These are phyloP conservation scores for Tichodroma muraria DNA, from an alignment of 2,113 vertebrate species.

Conservation along the genomic window DNA sequence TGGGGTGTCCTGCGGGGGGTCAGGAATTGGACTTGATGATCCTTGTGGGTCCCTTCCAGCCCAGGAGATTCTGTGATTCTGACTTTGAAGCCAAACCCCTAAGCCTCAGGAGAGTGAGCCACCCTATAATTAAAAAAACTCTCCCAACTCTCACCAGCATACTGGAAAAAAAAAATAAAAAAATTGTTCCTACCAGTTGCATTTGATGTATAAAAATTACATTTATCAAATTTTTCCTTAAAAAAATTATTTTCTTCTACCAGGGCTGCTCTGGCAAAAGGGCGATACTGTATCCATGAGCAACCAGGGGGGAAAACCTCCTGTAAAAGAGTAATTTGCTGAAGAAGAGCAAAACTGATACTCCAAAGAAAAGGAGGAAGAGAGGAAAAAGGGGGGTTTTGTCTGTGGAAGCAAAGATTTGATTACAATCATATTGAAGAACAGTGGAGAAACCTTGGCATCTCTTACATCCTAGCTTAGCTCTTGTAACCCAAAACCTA, in stretches of 20 bases:
- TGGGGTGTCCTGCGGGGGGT: neutral
- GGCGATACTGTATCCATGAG: neutral
- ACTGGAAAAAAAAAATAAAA: neutral
- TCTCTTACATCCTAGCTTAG: neutral
- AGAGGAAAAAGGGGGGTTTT: neutral
- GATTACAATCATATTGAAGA: neutral
- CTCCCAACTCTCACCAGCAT: neutral
- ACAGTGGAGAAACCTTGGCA: neutral
- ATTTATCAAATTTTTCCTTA: neutral
- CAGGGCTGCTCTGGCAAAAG: neutral
- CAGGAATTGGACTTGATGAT: neutral
- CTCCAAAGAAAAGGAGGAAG: neutral
- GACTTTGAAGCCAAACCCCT: neutral
- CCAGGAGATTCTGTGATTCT: neutral
- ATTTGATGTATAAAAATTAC: neutral
- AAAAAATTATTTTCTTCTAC: neutral
- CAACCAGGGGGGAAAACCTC: neutral
- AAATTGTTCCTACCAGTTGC: neutral
- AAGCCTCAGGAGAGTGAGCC: neutral
- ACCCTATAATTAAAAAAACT: neutral
- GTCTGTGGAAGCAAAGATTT: neutral
- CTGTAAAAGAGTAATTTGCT: neutral
- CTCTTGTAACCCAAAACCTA: neutral
- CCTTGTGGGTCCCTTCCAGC: neutral
- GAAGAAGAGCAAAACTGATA: neutral